These are phyloP conservation scores for Charanyca ferruginea DNA, from an alignment of 2,888 invertebrate species.

Conservation along the genomic window DNA sequence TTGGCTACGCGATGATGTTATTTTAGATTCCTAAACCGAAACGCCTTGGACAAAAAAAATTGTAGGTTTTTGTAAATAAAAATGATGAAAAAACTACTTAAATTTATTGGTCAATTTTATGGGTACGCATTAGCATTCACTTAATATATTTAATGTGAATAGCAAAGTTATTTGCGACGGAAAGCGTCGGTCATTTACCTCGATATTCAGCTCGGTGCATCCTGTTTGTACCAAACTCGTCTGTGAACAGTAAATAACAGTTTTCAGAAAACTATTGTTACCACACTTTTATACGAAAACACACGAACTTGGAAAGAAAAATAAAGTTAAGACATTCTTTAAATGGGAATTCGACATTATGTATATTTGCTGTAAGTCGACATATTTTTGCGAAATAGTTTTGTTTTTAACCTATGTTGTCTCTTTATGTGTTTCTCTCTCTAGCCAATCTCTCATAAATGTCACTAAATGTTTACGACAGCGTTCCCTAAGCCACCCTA, in stretches of 20 bases:
- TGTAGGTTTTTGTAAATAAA: too few species aligned
- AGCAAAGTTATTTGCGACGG: slow-evolving; percentile 20
- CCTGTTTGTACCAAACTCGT: slow-evolving; percentile 32
- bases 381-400: too few species aligned
- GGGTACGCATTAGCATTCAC: neutral
- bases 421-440: too few species aligned
- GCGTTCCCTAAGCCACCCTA: too few species aligned
- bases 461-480: too few species aligned
- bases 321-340: neutral
- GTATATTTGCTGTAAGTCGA: too few species aligned
- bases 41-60: too few species aligned
- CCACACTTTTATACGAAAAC: slow-evolving; percentile 21
- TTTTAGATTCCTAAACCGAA: too few species aligned
- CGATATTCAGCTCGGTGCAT: slow-evolving; percentile 26
- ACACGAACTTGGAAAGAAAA: neutral
- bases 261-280: slow-evolving; percentile 17
- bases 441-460: too few species aligned
- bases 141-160: slow-evolving; percentile 6
- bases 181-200: slow-evolving; percentile 28
- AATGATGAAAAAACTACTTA: neutral
- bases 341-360: too few species aligned
- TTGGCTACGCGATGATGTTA: too few species aligned
- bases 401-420: too few species aligned
- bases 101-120: slow-evolving; percentile 6
- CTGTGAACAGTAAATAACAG: slow-evolving; percentile 6